Base-by-base conservation (phyloP, 2,888 invertebrate genomes). In the Cheiracanthium punctorium region DNA sequence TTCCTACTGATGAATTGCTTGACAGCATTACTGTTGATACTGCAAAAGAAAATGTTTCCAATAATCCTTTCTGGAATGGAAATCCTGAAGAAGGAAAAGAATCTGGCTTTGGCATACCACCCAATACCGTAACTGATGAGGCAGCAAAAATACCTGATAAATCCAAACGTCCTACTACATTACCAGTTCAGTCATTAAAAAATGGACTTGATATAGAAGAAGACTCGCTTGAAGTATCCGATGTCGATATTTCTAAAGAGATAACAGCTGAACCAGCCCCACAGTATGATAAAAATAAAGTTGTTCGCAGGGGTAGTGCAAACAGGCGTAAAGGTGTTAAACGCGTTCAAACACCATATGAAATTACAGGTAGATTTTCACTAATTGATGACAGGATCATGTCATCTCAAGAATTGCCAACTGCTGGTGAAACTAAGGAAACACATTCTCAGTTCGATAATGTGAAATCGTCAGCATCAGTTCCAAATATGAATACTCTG, bases 381-480 rank as follows among this genome's bases (percentile, higher is more conserved):
- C 92, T 97, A 28, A 97, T 96, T 90, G 96, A 97, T 90, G 97
- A 97, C 91, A 93, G 97, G 69, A 96, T 97, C 94, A 97, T 97
- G 96, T 86, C 86, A 29, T 87, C 87, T 14, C 79, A 74, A 17
- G 69, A 81, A 24, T 72, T 81, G 17, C 58, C 81, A 14, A 24
- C 65, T 0, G 28, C 33, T 29, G 24, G 2, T 32, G 43, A 17
- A 24, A 48, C 52, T 8, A 43, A 76, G 12, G 76, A 10, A 30
- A 17, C 33, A 7, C 77, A 77, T n/a, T 64, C 87, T 17, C 72
- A 80, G 30, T 43, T 87, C 20, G 82, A 81, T 33, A 77, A 48
- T 71, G 52, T 79, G n/a, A 87, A 82, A 37, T 80, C 79, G 33
- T 87, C 87, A 17, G 74, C 58, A 41, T 87, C 87, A 43, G 82